Evolutionary conservation across 2,888 invertebrate genomes (phyloP).

Genomic region (Stenodema calcarata): DNA sequence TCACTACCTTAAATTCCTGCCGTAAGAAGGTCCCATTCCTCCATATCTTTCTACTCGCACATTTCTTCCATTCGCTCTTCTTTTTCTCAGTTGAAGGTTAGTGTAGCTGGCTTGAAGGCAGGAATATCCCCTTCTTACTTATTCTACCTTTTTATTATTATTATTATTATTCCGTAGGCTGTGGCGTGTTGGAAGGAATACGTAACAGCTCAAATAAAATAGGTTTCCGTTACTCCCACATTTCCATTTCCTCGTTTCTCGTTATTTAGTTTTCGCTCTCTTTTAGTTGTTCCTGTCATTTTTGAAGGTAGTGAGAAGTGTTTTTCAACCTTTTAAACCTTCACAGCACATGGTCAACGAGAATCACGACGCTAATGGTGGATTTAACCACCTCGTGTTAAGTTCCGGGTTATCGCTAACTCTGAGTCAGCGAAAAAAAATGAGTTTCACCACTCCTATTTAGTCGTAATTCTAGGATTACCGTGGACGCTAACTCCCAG

Average conservation of each 20-base stretch:
- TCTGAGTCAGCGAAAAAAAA: too few species aligned
- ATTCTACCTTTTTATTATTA: background rate
- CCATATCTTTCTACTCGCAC: background rate
- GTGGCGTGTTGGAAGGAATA: background rate
- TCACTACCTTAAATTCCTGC: background rate
- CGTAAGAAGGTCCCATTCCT: background rate
- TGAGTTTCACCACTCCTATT: too few species aligned
- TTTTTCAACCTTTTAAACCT: too few species aligned
- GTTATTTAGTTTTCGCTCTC: background rate
- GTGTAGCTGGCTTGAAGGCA: background rate
- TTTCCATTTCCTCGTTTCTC: background rate
- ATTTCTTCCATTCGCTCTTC: background rate
- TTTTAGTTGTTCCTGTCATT: background rate
- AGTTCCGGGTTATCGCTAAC: too few species aligned
- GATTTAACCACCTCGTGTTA: too few species aligned
- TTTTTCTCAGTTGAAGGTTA: background rate
- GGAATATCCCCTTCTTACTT: background rate
- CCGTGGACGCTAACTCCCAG: too few species aligned
- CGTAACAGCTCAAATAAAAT: conserved; percentile 8
- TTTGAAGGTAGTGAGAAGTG: background rate
- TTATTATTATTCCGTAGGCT: background rate
- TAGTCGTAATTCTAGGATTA: too few species aligned
- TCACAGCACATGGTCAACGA: too few species aligned
- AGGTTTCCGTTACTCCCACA: background rate
- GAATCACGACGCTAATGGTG: too few species aligned